A percentile compares a stretch with the other conserved stretches of the same genome.
Evolutionary conservation across 2,888 invertebrate species (phyloP).

Genomic region (Nebria brevicollis): DNA sequence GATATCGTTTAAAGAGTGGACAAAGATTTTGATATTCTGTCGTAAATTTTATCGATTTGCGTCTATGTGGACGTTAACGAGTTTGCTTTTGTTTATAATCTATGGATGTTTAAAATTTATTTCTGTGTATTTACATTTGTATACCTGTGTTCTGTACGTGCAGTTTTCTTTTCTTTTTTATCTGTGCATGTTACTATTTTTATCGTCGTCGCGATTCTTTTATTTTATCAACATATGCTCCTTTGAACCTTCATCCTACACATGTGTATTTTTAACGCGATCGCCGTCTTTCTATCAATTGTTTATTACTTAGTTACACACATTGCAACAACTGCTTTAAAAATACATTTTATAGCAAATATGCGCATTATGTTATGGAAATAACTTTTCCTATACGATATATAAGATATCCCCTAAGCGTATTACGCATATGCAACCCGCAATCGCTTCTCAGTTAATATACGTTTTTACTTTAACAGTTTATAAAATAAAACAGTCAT

Average conservation of each 20-base stretch:
- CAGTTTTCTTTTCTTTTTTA: background rate
- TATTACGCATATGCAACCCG: too few species aligned
- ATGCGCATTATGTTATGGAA: too few species aligned
- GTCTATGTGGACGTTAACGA: background rate
- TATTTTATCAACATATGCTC: background rate
- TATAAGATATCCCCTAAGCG: too few species aligned
- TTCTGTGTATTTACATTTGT: background rate
- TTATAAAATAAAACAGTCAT: too few species aligned
- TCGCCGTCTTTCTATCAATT: too few species aligned
- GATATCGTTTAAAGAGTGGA: conserved; percentile 30
- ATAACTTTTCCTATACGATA: too few species aligned
- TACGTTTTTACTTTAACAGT: too few species aligned
- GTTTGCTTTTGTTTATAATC: conserved; percentile 5
- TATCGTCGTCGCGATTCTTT: background rate
- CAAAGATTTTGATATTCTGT: conserved; percentile 35
- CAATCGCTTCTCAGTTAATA: too few species aligned
- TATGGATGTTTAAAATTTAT: background rate
- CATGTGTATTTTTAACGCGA: background rate
- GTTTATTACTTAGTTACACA: too few species aligned
- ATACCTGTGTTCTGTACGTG: background rate
- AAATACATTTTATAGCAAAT: too few species aligned
- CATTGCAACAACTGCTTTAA: too few species aligned
- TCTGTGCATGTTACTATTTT: background rate
- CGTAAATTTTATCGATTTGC: conserved; percentile 28
- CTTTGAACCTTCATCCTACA: background rate